Evolutionary conservation across 2,113 vertebrate species (phyloP).

Genomic region (Catharus bicknelli): DNA sequence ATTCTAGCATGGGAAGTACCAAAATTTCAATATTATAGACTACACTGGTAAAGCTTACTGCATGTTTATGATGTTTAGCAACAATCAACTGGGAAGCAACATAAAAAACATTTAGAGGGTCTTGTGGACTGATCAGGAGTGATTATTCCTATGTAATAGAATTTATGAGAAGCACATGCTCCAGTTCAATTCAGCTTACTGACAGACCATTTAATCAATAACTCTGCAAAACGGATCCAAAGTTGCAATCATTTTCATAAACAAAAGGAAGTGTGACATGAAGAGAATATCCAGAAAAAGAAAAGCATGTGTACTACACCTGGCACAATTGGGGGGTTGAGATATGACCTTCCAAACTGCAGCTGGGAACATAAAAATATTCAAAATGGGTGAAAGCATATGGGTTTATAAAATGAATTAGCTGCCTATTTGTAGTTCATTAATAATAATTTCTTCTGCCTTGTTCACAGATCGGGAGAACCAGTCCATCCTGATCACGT

Average conservation of each 20-base stretch:
- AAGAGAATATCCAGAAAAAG: not conserved
- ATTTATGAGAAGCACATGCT: not conserved
- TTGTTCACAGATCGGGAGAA: not conserved
- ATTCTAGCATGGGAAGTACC: not conserved
- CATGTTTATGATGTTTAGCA: not conserved
- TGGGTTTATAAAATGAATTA: accelerated
- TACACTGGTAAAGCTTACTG: not conserved
- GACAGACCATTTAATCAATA: not conserved
- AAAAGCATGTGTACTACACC: accelerated
- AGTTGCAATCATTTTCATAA: not conserved
- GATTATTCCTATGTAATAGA: not conserved
- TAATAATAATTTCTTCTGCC: not conserved
- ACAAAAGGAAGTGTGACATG: not conserved
- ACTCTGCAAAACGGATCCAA: not conserved
- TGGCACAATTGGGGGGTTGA: not conserved
- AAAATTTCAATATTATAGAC: not conserved
- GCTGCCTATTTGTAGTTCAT: no score
- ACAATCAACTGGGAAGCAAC: not conserved
- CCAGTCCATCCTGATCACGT: not conserved
- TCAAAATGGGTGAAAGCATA: not conserved
- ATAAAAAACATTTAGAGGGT: not conserved
- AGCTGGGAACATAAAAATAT: not conserved
- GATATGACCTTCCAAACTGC: not conserved
- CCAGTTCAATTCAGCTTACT: not conserved
- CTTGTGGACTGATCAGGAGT: not conserved